Percentiles rank a stretch among this genome's conserved stretches.
These are phyloP conservation scores for Actinernus sp. DNA, from an alignment of 92 coral and sea anemone genomes.

Conservation along the genomic window DNA sequence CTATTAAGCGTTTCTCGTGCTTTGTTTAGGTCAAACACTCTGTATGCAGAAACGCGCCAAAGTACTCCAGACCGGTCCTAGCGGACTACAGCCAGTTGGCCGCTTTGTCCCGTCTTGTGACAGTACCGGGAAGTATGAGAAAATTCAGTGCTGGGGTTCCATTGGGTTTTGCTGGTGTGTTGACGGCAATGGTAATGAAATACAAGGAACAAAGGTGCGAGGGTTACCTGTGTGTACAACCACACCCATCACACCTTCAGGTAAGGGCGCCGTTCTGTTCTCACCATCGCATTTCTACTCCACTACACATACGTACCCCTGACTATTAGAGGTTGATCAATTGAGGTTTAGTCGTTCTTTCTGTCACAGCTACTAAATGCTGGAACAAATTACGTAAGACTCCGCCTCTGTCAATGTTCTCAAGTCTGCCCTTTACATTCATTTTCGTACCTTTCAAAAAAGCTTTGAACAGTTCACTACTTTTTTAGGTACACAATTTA, in stretches of 20 bases:
- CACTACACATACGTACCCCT: too few species aligned
- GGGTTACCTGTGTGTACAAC: slow-evolving; percentile 77
- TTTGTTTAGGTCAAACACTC: slow-evolving; percentile 58
- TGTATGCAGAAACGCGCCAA: slow-evolving; percentile 75
- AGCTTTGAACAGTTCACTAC: too few species aligned
- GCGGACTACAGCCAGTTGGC: slow-evolving; percentile 84
- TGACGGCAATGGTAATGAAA: slow-evolving; percentile 70
- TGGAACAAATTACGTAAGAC: too few species aligned
- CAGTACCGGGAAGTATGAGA: slow-evolving; percentile 55
- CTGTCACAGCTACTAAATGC: too few species aligned
- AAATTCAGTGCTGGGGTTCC: slow-evolving; percentile 92
- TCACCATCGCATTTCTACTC: too few species aligned
- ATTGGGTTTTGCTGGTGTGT: slow-evolving; percentile 98
- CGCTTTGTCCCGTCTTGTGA: slow-evolving; percentile 83
- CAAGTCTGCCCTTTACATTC: too few species aligned
- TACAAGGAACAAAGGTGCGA: slow-evolving; percentile 75
- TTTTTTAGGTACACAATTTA: too few species aligned
- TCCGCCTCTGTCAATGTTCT: too few species aligned
- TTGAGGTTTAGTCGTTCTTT: too few species aligned
- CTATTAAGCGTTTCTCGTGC: too few species aligned
- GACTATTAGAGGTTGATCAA: too few species aligned
- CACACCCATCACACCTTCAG: slow-evolving; percentile 31
- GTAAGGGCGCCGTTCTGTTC: slow-evolving; percentile 36
- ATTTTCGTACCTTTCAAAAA: too few species aligned
- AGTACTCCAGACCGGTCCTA: slow-evolving; percentile 60